phyloP scores from a whole-genome alignment of 2,113 vertebrate species.

The Platysteira castanea region DNA sequence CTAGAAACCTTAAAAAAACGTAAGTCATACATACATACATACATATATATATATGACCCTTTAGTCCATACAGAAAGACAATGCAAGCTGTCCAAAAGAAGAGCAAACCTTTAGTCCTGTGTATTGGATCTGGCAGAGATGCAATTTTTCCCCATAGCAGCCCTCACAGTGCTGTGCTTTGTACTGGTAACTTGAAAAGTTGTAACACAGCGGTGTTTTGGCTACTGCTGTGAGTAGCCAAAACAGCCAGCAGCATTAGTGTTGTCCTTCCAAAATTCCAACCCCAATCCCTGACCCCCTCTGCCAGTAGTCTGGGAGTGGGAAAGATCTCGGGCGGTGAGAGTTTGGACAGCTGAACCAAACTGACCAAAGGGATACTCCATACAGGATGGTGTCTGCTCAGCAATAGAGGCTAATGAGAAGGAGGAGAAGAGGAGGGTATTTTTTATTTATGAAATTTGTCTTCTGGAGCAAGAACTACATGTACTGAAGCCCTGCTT shows the following conservation, averaged over 20 bases:
- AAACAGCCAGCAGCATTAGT: background rate
- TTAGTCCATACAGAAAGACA: background rate
- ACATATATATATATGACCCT: background rate
- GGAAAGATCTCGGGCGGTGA: background rate
- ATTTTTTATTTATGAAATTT: background rate
- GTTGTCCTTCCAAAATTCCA: background rate
- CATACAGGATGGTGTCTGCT: background rate
- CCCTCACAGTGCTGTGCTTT: background rate
- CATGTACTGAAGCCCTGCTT: background rate
- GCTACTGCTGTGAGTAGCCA: background rate
- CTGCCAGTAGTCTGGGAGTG: background rate
- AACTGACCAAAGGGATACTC: background rate
- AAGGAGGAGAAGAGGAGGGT: rapidly evolving
- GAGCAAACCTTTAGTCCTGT: background rate
- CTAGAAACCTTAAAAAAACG: background rate
- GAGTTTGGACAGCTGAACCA: background rate
- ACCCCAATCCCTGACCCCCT: background rate
- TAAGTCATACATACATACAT: background rate
- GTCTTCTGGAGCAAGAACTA: background rate
- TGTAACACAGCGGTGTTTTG: background rate
- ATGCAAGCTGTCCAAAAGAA: background rate
- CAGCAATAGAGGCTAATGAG: background rate
- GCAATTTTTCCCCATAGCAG: background rate
- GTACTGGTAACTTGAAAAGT: background rate
- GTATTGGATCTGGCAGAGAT: background rate